These are phyloP conservation scores for Pelecanus crispus DNA, from an alignment of 2,113 vertebrate species.

Conservation along the genomic window DNA sequence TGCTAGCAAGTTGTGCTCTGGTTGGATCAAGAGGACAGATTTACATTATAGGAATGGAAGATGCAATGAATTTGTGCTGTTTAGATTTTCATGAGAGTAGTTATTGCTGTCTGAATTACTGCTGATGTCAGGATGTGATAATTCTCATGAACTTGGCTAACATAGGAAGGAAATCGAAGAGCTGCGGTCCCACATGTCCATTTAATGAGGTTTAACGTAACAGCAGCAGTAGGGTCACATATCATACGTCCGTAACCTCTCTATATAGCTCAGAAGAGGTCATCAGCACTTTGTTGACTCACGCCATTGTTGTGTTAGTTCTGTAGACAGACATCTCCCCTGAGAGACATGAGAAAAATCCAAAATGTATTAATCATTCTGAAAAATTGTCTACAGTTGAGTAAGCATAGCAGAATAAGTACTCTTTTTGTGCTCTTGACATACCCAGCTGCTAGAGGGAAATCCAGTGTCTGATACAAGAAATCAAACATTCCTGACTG, in stretches of 20 bases:
- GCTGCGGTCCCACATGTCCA: neutral
- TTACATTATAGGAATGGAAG: neutral
- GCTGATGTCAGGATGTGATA: neutral
- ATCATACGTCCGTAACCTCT: neutral
- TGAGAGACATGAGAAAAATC: neutral
- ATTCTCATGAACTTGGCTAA: neutral
- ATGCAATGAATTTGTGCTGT: neutral
- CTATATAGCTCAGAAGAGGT: neutral
- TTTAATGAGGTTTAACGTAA: neutral
- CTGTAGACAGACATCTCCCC: neutral
- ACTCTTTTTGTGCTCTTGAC: neutral
- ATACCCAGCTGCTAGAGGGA: neutral
- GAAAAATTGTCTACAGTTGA: neutral
- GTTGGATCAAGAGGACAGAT: neutral
- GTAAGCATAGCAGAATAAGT: neutral
- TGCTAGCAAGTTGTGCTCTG: neutral
- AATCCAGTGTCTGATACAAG: neutral
- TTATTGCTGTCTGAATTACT: neutral
- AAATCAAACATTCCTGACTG: neutral
- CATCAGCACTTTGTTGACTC: neutral
- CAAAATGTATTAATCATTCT: neutral
- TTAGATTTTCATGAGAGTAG: neutral
- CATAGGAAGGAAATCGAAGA: rapidly evolving
- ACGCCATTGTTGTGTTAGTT: neutral
- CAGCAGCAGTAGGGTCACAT: neutral